phyloP scores from a whole-genome alignment of 1,140 invertebrate species.

The Cherax quadricarinatus region DNA sequence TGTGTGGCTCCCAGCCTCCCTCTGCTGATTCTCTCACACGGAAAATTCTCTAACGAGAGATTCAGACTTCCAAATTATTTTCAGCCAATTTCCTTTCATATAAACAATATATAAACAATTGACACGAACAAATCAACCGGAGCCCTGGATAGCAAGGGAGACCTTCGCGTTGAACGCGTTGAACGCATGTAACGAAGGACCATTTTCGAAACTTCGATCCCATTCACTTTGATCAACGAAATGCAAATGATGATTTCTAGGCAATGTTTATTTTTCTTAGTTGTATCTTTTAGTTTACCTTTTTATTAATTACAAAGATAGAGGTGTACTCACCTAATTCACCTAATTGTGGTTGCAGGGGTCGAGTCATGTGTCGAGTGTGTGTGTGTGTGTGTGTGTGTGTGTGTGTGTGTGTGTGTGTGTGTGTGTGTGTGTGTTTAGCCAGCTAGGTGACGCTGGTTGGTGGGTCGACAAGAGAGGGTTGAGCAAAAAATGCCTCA shows the following conservation, averaged over 20 bases:
- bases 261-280: background rate
- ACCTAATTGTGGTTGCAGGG: background rate
- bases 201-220: background rate
- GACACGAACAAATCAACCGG: slow-evolving; percentile 41
- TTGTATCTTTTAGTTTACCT: background rate
- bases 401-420: too few relatives aligned
- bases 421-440: background rate
- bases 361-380: too few relatives aligned
- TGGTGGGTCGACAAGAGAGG: slow-evolving; percentile 21
- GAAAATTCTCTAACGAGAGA: slow-evolving; percentile 47
- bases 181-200: background rate
- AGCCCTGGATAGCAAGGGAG: background rate
- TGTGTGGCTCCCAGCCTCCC: background rate
- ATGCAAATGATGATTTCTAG: background rate
- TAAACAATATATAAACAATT: slow-evolving; percentile 50
- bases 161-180: background rate
- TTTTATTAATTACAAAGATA: background rate
- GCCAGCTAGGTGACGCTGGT: slow-evolving; percentile 2
- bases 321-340: too few relatives aligned
- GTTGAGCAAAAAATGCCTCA: slow-evolving; percentile 25
- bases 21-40: slow-evolving; percentile 18
- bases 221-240: slow-evolving; percentile 24
- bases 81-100: slow-evolving; percentile 44
- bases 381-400: too few relatives aligned
- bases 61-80: slow-evolving; percentile 48